phyloP scores from a whole-genome alignment of 2,888 invertebrate genomes.

The Meteorus cinctellus region DNA sequence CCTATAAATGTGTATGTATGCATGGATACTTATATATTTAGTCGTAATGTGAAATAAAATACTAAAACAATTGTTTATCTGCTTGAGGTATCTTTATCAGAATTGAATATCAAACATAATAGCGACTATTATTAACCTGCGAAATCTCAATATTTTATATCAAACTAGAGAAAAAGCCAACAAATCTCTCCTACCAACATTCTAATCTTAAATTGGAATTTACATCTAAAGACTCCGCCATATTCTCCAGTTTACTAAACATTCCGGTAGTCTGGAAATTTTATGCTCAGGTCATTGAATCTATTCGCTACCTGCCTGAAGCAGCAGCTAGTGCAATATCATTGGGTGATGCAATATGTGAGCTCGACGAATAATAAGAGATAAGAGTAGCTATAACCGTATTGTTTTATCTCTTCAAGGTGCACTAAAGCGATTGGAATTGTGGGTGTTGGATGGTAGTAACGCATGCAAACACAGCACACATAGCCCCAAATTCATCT shows the following conservation, averaged over 20 bases:
- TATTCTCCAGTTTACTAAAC: neutral
- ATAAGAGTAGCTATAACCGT: constrained; percentile 34
- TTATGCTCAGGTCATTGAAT: neutral
- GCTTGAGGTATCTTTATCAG: constrained; percentile 29
- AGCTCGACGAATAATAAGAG: constrained; percentile 1
- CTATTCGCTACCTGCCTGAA: neutral
- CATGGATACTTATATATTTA: neutral
- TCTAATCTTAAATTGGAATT: neutral
- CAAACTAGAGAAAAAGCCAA: neutral
- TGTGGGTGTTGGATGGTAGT: constrained; percentile 19
- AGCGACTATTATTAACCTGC: constrained; percentile 30
- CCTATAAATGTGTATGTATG: neutral
- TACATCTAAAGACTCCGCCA: neutral
- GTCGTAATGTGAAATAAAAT: constrained; percentile 5
- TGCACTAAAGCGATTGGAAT: constrained; percentile 21
- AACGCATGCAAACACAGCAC: neutral
- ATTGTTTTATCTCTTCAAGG: constrained; percentile 33
- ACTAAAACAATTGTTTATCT: constrained; percentile 10
- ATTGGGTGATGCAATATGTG: constrained; percentile 22
- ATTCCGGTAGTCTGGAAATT: neutral
- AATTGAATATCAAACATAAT: constrained; percentile 36
- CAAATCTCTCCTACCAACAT: neutral
- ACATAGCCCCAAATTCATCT: neutral
- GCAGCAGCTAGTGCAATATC: constrained; percentile 17
- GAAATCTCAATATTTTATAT: constrained; percentile 14